A percentile compares a stretch with the other conserved stretches of the same genome.
Conservation (phyloP, 2,113 vertebrate genomes). For the Ivindomyrus marchei region DNA sequence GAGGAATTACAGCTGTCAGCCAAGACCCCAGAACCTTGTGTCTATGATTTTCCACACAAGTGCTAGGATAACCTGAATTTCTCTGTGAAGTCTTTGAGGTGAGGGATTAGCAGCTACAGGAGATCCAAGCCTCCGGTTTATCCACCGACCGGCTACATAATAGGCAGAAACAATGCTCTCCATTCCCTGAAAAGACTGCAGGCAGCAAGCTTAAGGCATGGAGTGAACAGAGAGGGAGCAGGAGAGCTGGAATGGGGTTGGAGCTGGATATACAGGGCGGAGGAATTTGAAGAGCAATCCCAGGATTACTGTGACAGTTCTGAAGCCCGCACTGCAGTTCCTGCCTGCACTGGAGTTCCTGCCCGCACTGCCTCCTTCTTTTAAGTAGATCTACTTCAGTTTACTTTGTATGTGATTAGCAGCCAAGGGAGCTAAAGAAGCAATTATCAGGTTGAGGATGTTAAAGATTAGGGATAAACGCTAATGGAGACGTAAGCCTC, state of each 20-base stretch:
- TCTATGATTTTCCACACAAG: background rate
- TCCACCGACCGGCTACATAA: slow-evolving; percentile 10
- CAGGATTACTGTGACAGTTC: slow-evolving; percentile 16
- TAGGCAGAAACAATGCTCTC: slow-evolving; percentile 17
- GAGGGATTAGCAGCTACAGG: slow-evolving; percentile 15
- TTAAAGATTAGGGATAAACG: slow-evolving; percentile 49
- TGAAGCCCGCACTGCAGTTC: background rate
- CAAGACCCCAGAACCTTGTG: background rate
- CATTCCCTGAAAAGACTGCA: slow-evolving; percentile 6
- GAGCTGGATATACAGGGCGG: background rate
- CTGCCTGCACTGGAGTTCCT: background rate
- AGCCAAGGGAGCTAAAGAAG: slow-evolving; percentile 41
- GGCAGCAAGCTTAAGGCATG: background rate
- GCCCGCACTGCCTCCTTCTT: background rate
- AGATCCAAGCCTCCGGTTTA: slow-evolving; percentile 14
- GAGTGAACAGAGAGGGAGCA: background rate
- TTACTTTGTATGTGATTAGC: slow-evolving; percentile 19
- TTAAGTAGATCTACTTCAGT: slow-evolving; percentile 17
- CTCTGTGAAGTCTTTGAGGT: slow-evolving; percentile 13
- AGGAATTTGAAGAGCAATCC: slow-evolving; percentile 8
- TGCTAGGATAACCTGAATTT: slow-evolving; percentile 13
- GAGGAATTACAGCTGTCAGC: slow-evolving; percentile 12
- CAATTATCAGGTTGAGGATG: slow-evolving; percentile 49
- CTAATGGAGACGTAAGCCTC: slow-evolving; percentile 41
- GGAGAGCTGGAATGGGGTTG: background rate